phyloP scores from a whole-genome alignment of 2,888 invertebrate species.

The Serrognathus titanus region DNA sequence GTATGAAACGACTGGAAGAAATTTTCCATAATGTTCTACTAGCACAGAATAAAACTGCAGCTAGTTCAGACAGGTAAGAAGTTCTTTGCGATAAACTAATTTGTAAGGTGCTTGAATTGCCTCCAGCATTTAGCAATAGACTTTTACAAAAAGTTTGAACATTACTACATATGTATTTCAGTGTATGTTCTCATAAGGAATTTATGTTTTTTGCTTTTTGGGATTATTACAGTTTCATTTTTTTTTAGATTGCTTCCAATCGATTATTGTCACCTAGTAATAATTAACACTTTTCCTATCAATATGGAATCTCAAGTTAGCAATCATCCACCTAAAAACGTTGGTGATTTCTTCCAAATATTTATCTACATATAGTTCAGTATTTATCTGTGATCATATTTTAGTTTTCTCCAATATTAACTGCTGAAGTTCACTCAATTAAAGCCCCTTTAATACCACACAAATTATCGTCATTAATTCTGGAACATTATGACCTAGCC shows the following conservation, averaged over 20 bases:
- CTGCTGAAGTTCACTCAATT: constrained; percentile 78
- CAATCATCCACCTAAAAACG: constrained; percentile 67
- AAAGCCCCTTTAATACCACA: constrained; percentile 71
- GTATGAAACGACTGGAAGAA: constrained; percentile 81
- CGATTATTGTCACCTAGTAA: constrained; percentile 84
- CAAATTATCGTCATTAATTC: constrained; percentile 70
- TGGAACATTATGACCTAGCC: constrained; percentile 86
- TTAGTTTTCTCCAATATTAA: constrained; percentile 67
- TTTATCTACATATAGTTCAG: background rate
- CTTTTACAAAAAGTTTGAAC: too few relatives aligned
- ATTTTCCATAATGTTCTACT: constrained; percentile 78
- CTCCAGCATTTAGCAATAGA: too few relatives aligned
- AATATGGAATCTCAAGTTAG: constrained; percentile 75
- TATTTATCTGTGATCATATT: constrained; percentile 17
- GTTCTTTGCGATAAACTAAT: too few relatives aligned
- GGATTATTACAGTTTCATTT: too few relatives aligned
- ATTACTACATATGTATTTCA: too few relatives aligned
- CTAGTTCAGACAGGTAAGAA: constrained; percentile 58
- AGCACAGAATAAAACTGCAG: constrained; percentile 73
- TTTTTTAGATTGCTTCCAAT: constrained; percentile 64
- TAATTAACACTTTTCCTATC: constrained; percentile 84
- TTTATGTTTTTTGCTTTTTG: too few relatives aligned
- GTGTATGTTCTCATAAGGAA: too few relatives aligned
- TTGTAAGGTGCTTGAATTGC: too few relatives aligned
- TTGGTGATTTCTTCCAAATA: constrained; percentile 39